Evolutionary conservation across 1,140 invertebrate species (phyloP), one percentile per base, ranked within the genome.

Genomic region (Anastatus disparis): DNA sequence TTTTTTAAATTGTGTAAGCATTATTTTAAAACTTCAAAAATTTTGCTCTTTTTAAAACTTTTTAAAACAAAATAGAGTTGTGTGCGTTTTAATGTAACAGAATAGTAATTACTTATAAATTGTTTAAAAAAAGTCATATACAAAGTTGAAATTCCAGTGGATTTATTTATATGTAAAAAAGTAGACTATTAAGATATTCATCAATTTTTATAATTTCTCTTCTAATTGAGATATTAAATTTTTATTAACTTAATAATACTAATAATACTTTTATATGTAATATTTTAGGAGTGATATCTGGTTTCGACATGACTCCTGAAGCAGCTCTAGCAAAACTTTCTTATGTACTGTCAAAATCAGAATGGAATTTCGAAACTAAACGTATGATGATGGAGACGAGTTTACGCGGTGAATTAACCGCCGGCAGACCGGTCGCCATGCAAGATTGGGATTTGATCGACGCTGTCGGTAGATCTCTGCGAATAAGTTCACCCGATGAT

Each of bases 251-350:
- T n/a, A n/a, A n/a, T n/a, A n/a, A n/a, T n/a, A n/a, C n/a, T n/a
- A n/a, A n/a, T n/a, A n/a, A n/a, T n/a, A n/a, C n/a, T 35, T 61
- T 82, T 81, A 0, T 31, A 55, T 44, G n/a, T 56, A 1, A 64
- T 53, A 29, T 67, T 63, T 4, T 12, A 76, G 96, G 96, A 8
- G 93, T 98, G 4, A 91, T 96, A 53, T 90, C 93, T 0, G 97
- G 97, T 0, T 93, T 88, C 65, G 97, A 99, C 81, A 98, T 99
- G 95, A 99, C 97, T 0, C 91, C 93, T 0, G 97, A 99, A 84
- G 95, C 97, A 0, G 96, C 97, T 1, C 84, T 98, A 0, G 92
- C 95, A 1, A 99, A 99, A 86, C 86, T 99, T 0, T 89, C 91
- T 1, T 99, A 98, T 76, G 94, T 99, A 0, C 85, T 99, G 4